These are phyloP conservation scores for Drosophila arizonae DNA, from an alignment of 1,140 invertebrate species.

Conservation along the genomic window DNA sequence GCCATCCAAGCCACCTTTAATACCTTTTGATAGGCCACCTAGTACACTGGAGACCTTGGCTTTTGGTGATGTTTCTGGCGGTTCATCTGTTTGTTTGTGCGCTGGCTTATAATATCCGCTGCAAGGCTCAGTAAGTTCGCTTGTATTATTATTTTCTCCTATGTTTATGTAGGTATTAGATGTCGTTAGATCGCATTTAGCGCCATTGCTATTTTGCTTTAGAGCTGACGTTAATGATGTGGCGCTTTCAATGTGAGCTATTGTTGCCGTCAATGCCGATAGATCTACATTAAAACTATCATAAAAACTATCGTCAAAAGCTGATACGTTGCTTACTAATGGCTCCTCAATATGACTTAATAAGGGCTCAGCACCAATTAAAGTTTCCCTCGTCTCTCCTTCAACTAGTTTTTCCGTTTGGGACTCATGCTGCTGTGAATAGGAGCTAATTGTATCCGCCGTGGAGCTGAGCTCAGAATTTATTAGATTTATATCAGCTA, in stretches of 20 bases:
- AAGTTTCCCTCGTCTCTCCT: too few relatives aligned
- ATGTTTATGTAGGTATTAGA: slow-evolving; percentile 4
- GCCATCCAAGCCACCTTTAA: slow-evolving; percentile 72
- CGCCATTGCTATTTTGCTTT: slow-evolving; percentile 6
- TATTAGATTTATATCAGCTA: not conserved
- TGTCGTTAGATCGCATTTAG: not conserved
- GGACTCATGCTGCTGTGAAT: not conserved
- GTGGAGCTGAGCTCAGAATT: not conserved
- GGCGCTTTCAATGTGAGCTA: slow-evolving; percentile 34
- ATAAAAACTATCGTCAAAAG: slow-evolving; percentile 75
- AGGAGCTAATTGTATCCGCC: not conserved
- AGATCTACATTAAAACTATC: slow-evolving; percentile 77
- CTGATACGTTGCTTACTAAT: not conserved
- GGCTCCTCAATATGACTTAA: not conserved
- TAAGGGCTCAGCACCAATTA: not conserved
- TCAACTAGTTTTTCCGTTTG: too few relatives aligned
- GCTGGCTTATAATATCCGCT: slow-evolving; percentile 50
- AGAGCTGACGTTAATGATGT: slow-evolving; percentile 3
- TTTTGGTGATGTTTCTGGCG: slow-evolving; percentile 23
- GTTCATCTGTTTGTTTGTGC: slow-evolving; percentile 7
- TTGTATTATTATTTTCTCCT: not conserved
- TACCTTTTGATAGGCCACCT: slow-evolving; percentile 71
- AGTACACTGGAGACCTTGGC: slow-evolving; percentile 53
- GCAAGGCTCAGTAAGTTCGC: slow-evolving; percentile 23
- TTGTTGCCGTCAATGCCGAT: slow-evolving; percentile 52